Conservation (phyloP, 2,888 invertebrate species). For the Cantharis lateralis region DNA sequence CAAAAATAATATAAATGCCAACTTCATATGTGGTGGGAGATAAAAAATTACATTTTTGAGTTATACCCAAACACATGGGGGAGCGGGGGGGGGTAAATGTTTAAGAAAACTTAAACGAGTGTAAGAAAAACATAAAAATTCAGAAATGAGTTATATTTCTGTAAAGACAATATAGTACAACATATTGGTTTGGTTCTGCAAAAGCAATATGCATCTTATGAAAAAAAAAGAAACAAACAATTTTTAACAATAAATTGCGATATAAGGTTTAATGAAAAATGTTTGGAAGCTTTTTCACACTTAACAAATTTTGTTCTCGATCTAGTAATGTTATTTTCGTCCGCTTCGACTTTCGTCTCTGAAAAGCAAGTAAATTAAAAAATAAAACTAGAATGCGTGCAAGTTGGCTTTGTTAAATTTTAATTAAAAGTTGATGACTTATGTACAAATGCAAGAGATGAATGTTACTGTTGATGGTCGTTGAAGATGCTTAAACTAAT, state of each 20-base stretch:
- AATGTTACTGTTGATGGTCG: slow-evolving; percentile 29
- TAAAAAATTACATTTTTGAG: no score
- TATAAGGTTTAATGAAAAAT: slow-evolving; percentile 51
- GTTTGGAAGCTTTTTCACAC: slow-evolving; percentile 55
- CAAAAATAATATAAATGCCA: no score
- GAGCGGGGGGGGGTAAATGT: no score
- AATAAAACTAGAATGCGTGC: slow-evolving; percentile 47
- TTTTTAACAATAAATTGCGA: slow-evolving; percentile 40
- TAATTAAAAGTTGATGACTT: slow-evolving; percentile 4
- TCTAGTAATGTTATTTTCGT: slow-evolving; percentile 41
- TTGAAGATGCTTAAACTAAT: slow-evolving; percentile 22
- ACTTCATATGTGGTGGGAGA: no score
- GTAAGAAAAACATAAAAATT: not conserved
- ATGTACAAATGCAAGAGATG: not conserved
- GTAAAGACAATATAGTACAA: slow-evolving; percentile 24
- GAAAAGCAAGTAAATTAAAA: slow-evolving; percentile 32
- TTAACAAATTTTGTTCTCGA: slow-evolving; percentile 49
- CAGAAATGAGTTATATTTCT: slow-evolving; percentile 19
- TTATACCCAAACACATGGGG: no score
- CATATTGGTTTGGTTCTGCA: slow-evolving; percentile 39
- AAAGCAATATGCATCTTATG: slow-evolving; percentile 43
- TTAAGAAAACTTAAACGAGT: not conserved
- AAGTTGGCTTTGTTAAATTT: slow-evolving; percentile 37
- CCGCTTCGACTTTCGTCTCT: slow-evolving; percentile 3
- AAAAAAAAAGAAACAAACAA: slow-evolving; percentile 41